phyloP scores from a whole-genome alignment of 1,140 invertebrate genomes.

The Coenobita brevimanus region DNA sequence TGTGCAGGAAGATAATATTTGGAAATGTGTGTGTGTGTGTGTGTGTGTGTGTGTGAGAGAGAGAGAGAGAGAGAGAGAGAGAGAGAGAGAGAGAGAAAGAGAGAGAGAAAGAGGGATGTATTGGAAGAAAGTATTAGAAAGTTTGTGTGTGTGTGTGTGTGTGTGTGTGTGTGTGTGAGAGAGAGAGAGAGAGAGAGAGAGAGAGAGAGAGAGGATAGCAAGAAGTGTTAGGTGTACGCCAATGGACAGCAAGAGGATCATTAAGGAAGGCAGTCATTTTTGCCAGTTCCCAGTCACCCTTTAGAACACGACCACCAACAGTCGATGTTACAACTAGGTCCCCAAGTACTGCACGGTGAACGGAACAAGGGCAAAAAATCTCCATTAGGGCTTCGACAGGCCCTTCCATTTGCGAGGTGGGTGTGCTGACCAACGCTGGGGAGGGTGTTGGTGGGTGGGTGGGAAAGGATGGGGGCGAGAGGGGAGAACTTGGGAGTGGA shows the following conservation, averaged over 20 bases:
- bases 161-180: neutral
- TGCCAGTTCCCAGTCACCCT: no score
- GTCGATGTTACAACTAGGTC: no score
- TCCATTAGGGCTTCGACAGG: no score
- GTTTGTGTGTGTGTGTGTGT: neutral
- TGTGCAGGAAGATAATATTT: no score
- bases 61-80: slow-evolving; percentile 21
- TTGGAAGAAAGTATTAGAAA: neutral
- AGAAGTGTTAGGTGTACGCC: neutral
- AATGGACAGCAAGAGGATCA: neutral
- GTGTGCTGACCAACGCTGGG: no score
- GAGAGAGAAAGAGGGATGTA: neutral
- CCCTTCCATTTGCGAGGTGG: no score
- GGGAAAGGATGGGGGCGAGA: no score
- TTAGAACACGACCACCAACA: no score
- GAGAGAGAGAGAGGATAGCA: neutral
- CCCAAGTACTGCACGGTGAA: no score
- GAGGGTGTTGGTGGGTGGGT: no score
- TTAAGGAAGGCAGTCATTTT: neutral
- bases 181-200: slow-evolving; percentile 9
- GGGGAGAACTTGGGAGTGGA: no score
- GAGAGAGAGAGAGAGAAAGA: slow-evolving; percentile 21
- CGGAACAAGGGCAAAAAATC: no score
- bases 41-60: slow-evolving; percentile 14
- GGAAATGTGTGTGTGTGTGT: neutral